Conservation (phyloP, 2,888 invertebrate species). For the Dusona sp. region DNA sequence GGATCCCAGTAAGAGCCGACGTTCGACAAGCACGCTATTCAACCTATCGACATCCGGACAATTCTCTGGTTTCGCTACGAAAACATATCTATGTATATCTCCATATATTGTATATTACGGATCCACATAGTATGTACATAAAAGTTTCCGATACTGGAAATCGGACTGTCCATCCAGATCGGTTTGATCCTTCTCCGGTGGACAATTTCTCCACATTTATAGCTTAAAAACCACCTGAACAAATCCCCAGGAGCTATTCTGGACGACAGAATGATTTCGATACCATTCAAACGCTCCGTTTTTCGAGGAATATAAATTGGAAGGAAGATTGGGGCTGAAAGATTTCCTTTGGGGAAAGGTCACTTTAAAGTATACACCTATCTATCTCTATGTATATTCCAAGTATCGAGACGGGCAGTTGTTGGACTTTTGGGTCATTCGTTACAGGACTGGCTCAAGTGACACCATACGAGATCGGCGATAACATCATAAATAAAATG, state of each 20-base stretch:
- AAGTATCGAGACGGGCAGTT: constrained; percentile 24
- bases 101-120: neutral
- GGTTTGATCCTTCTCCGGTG: constrained; percentile 27
- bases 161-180: constrained; percentile 40
- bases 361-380: constrained; percentile 43
- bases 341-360: constrained; percentile 35
- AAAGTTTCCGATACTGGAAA: constrained; percentile 33
- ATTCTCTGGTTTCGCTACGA: constrained; percentile 13
- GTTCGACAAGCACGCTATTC: constrained; percentile 41
- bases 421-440: constrained; percentile 28
- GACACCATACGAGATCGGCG: constrained; percentile 1
- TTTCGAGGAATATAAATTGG: constrained; percentile 37
- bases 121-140: constrained; percentile 17
- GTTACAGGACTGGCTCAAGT: constrained; percentile 2
- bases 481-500: neutral
- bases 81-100: constrained; percentile 7
- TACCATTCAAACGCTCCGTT: constrained; percentile 2
- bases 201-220: constrained; percentile 24
- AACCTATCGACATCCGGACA: constrained; percentile 51
- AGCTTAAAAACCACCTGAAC: neutral
- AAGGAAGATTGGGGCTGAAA: constrained; percentile 28
- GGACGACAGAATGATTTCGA: constrained; percentile 9
- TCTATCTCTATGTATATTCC: constrained; percentile 6
- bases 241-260: constrained; percentile 17
- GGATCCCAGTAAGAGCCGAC: constrained; percentile 11